Base-by-base conservation (phyloP, 2,797 vertebrate species). In the Gymnopithys bicolor region DNA sequence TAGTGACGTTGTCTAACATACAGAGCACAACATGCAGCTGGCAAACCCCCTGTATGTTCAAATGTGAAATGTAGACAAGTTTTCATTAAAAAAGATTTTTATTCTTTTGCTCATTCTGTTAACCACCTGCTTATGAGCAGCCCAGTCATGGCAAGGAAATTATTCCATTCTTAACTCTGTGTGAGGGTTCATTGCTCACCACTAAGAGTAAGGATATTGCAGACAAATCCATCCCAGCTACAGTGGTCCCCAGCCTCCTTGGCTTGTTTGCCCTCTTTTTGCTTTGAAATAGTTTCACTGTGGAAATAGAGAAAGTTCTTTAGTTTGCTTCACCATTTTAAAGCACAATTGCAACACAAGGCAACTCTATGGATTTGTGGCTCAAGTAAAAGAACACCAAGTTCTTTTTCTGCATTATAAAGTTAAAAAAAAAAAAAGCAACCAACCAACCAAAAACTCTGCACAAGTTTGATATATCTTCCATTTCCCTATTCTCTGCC, bases 1-100 rank as follows among this genome's bases (percentile, higher is more conserved):
- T 33, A 67, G 13, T 0, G 0, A 11, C 0, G 2, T 10, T 73
- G 28, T 19, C 8, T 69, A 41, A 60, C 19, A 41, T 9, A 73
- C 13, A 14, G 0, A 60, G 43, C 41, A 59, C 14, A 62, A 30
- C 7, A 46, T 5, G 19, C 19, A 71, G 14, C 32, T 60, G 56
- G 25, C 45, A 78, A 58, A 19, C 9, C 1, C 6, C 32, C 25
- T 24, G 15, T 28, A 10, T 32, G 9, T 19, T 78, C 46, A 14
- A 13, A 25, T 4, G n/a, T 37, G 16, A 59, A 53, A 21, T 5
- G 4, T 2, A 35, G 37, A 32, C 7, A 63, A 43, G 11, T 41
- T n/a, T n/a, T 30, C 19, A 10, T 28, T 18, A 11, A 45, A 58
- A 64, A 55, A 64, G 6, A 37, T 5, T 62, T 10, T 37, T 59